Conservation (phyloP, 53 echinoderm and acorn worm species). For the Holothuria leucospilota region DNA sequence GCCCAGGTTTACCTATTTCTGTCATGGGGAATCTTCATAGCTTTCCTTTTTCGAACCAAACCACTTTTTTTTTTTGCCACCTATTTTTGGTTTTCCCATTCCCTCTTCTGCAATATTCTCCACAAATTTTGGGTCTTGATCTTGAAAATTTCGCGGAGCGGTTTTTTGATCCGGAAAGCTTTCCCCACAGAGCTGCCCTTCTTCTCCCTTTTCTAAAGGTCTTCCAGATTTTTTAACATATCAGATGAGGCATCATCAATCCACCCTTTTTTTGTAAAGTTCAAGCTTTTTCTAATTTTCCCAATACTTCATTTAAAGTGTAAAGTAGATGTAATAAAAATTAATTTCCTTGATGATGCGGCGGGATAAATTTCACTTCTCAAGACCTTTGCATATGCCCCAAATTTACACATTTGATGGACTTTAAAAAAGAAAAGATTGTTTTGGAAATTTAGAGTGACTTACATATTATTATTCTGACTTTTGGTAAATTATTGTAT, state of each 20-base stretch:
- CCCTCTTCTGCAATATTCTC: conserved; percentile 75
- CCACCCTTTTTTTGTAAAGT: conserved; percentile 23
- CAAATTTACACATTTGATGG: too few relatives aligned
- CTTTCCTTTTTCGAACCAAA: conserved; percentile 54
- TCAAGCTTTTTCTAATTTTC: too few relatives aligned
- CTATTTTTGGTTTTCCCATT: conserved; percentile 77
- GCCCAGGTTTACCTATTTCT: too few relatives aligned
- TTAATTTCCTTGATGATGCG: too few relatives aligned
- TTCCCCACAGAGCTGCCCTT: conserved; percentile 66
- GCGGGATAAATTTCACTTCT: too few relatives aligned
- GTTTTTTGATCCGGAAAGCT: conserved; percentile 91
- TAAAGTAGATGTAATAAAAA: too few relatives aligned
- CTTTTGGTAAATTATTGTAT: too few relatives aligned
- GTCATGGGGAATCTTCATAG: conserved; percentile 5
- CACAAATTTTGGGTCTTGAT: conserved; percentile 78
- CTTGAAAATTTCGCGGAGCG: conserved; percentile 95
- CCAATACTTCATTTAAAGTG: too few relatives aligned
- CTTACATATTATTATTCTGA: too few relatives aligned
- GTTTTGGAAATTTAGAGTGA: too few relatives aligned
- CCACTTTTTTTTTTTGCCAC: conserved; percentile 61
- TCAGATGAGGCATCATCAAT: conserved; percentile 35
- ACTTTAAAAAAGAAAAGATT: too few relatives aligned
- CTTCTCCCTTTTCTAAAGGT: conserved; percentile 51
- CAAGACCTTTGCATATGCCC: too few relatives aligned
- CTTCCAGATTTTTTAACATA: conserved; percentile 67